These are phyloP conservation scores for Ophioderma brevispina DNA, from an alignment of 35 echinoderm and acorn worm genomes.

Conservation along the genomic window DNA sequence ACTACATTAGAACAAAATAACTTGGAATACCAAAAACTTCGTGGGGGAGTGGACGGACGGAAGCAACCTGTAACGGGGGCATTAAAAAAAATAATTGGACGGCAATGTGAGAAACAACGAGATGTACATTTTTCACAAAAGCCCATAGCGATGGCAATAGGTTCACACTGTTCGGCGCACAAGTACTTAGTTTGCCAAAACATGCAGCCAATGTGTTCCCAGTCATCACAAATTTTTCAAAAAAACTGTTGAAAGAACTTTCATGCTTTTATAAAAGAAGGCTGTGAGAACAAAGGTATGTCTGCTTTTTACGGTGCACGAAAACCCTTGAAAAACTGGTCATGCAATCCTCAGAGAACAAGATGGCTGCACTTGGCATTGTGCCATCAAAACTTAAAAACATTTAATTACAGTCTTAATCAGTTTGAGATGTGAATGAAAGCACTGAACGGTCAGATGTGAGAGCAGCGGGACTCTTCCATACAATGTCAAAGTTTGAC, in stretches of 20 bases:
- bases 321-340: not conserved
- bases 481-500: conserved; percentile 20
- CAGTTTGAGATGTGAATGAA: conserved; percentile 47
- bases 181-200: conserved; percentile 5
- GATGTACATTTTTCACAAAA: not conserved
- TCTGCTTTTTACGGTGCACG: not conserved
- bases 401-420: not conserved
- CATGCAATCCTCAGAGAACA: conserved; percentile 8
- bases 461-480: not conserved
- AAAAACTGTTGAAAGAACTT: conserved; percentile 4
- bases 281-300: not conserved
- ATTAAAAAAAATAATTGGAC: not conserved
- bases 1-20: not conserved
- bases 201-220: conserved; percentile 27
- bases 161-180: conserved; percentile 31
- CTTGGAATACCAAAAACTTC: not conserved
- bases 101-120: not conserved
- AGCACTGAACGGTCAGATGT: conserved; percentile 33
- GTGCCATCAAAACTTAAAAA: conserved; percentile 15
- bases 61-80: not conserved
- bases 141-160: not conserved
- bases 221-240: conserved; percentile 10
- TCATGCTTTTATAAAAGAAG: conserved; percentile 53
- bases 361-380: conserved; percentile 29
- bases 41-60: not conserved